Evolutionary conservation across 2,888 invertebrate genomes (phyloP).

Genomic region (Escarpia spicata): DNA sequence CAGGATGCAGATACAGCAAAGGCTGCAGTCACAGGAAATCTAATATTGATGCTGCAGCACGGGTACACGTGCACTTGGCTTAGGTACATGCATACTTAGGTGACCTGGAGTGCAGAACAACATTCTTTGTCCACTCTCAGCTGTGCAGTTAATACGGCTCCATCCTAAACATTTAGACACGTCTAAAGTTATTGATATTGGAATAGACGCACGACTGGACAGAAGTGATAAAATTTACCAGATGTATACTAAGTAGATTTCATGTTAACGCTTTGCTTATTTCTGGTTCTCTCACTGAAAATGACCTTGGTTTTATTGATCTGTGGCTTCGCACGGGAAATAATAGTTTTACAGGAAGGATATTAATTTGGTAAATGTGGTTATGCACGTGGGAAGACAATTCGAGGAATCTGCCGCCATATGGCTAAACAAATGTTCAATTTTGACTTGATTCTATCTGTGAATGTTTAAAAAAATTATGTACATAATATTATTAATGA

Average conservation of each 20-base stretch:
- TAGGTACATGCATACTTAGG: neutral
- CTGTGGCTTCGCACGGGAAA: neutral
- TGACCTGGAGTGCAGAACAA: neutral
- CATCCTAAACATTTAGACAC: neutral
- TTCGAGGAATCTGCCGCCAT: neutral
- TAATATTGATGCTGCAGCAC: neutral
- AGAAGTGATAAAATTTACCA: neutral
- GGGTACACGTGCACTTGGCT: neutral
- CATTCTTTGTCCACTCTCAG: neutral
- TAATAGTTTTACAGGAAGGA: neutral
- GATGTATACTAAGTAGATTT: neutral
- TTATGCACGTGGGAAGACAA: neutral
- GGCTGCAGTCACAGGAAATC: neutral
- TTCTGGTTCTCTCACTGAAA: neutral
- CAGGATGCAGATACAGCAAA: neutral
- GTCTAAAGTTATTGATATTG: neutral
- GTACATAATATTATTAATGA: neutral
- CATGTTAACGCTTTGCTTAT: neutral
- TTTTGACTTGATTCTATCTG: neutral
- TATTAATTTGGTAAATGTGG: neutral
- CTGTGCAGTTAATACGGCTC: neutral
- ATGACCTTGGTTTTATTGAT: neutral
- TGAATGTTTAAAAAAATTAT: neutral
- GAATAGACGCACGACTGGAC: neutral
- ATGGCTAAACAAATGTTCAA: neutral